Evolutionary conservation across 30 jellyfish, hydroid and myxozoan species (phyloP).

Genomic region (Hydractinia symbiolongicarpus): DNA sequence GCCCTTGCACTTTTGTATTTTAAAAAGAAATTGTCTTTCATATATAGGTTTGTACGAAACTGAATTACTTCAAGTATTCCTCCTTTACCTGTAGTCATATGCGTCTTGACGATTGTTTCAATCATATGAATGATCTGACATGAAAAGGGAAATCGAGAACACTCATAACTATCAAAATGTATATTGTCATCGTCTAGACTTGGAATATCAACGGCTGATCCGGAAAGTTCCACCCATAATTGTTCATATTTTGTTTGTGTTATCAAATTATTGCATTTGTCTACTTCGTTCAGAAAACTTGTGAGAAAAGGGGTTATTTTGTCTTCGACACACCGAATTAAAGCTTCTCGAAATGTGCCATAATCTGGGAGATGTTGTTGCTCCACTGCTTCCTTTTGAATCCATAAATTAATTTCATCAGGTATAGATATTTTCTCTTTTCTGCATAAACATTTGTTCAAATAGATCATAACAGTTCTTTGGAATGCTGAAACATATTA

Average conservation of each 20-base stretch:
- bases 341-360: constrained; percentile 56
- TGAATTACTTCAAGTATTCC: too few relatives aligned
- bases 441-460: neutral
- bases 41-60: too few relatives aligned
- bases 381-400: constrained; percentile 28
- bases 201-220: neutral
- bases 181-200: too few relatives aligned
- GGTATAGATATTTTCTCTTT: constrained; percentile 9
- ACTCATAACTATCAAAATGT: too few relatives aligned
- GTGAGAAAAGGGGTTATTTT: constrained; percentile 41
- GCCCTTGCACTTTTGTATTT: too few relatives aligned
- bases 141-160: too few relatives aligned
- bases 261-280: constrained; percentile 32
- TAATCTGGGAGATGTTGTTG: constrained; percentile 18
- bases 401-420: constrained; percentile 18
- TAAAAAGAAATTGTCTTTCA: too few relatives aligned
- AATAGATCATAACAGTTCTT: neutral
- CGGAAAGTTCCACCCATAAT: constrained; percentile 22
- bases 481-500: neutral
- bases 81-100: too few relatives aligned
- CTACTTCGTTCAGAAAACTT: constrained; percentile 26
- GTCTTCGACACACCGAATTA: constrained; percentile 52
- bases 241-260: constrained; percentile 8
- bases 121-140: too few relatives aligned
- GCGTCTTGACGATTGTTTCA: too few relatives aligned